Evolutionary conservation across 2,888 invertebrate genomes (phyloP).

Genomic region (Habroteleia sp.): DNA sequence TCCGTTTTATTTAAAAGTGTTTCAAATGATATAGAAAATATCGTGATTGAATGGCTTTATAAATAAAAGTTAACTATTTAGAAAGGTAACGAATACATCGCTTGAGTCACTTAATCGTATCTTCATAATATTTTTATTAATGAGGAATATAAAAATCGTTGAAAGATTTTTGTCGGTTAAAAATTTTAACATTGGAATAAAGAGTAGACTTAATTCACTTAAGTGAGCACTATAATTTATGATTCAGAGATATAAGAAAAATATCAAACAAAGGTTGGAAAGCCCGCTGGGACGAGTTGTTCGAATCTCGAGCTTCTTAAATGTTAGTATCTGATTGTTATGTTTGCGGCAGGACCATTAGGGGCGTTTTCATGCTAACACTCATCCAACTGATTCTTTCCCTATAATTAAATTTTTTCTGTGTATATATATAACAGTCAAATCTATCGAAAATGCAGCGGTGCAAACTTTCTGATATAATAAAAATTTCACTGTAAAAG

Average conservation of each 20-base stretch:
- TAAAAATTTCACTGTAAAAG: neutral
- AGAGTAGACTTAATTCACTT: conserved; percentile 13
- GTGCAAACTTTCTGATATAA: conserved; percentile 28
- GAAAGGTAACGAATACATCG: too few species aligned
- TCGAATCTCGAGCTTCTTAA: conserved; percentile 55
- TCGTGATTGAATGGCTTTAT: too few species aligned
- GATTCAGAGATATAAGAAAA: conserved; percentile 49
- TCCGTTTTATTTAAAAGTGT: too few species aligned
- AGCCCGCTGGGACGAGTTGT: conserved; percentile 52
- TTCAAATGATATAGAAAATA: too few species aligned
- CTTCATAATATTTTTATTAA: too few species aligned
- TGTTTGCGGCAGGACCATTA: conserved; percentile 52
- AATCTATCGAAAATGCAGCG: conserved; percentile 24
- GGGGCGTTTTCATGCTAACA: conserved; percentile 55
- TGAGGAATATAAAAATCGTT: too few species aligned
- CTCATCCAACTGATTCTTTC: conserved; percentile 49
- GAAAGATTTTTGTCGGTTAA: too few species aligned
- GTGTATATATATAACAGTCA: conserved; percentile 40
- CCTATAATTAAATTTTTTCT: conserved; percentile 48
- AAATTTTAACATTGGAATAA: conserved; percentile 19
- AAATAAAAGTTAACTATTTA: too few species aligned
- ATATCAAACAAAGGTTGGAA: conserved; percentile 59
- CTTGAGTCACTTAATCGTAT: too few species aligned
- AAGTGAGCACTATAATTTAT: conserved; percentile 46
- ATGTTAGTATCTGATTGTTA: conserved; percentile 60